These are phyloP conservation scores for Zapus hudsonius DNA, from an alignment of 2,113 vertebrate species.

Conservation along the genomic window DNA sequence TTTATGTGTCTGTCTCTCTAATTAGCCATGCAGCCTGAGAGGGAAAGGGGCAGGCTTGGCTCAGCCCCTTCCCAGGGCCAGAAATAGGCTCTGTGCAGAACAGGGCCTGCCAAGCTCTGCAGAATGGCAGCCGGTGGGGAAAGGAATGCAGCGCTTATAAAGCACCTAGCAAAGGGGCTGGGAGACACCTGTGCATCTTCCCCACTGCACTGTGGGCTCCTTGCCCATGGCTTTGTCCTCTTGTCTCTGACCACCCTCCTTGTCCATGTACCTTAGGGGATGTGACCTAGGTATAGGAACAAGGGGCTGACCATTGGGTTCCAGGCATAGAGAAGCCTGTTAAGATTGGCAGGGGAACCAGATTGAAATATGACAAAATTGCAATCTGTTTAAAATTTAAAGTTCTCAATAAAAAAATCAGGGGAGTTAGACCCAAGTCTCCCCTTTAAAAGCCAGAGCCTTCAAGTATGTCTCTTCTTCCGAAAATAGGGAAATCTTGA, in stretches of 20 bases:
- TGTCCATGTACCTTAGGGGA: neutral
- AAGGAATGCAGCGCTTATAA: neutral
- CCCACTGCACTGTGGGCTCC: neutral
- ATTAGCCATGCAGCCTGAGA: slow-evolving; percentile 52
- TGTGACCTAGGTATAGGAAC: neutral
- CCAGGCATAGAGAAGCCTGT: neutral
- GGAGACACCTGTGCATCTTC: neutral
- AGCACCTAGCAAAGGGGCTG: neutral
- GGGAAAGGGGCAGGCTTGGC: slow-evolving; percentile 55
- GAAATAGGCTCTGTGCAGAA: neutral
- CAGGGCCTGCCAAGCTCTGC: slow-evolving; percentile 47
- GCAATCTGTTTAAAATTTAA: too few relatives aligned
- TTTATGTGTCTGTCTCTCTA: slow-evolving; percentile 72
- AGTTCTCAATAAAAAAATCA: neutral
- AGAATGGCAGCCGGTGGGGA: neutral
- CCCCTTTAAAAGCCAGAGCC: neutral
- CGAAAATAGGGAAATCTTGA: neutral
- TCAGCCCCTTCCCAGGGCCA: slow-evolving; percentile 51
- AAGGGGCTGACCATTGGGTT: neutral
- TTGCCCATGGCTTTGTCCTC: too few relatives aligned
- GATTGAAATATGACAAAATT: too few relatives aligned
- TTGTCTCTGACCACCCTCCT: too few relatives aligned
- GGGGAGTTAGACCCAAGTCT: neutral
- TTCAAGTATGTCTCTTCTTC: neutral
- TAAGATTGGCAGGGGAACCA: neutral